phyloP scores from a whole-genome alignment of 2,888 invertebrate genomes.

The Lissonota sp. region DNA sequence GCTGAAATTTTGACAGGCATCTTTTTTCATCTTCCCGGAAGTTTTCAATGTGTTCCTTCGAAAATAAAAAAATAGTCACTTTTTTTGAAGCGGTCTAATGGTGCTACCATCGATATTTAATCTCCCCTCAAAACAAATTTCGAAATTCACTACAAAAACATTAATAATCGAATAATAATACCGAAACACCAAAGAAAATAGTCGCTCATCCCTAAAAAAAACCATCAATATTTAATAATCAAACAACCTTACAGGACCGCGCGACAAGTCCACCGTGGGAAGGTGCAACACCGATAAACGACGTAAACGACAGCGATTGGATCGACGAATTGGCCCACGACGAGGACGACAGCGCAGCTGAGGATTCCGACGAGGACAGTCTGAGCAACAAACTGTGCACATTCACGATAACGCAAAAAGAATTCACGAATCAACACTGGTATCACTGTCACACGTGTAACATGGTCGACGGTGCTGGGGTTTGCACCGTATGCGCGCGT shows the following conservation, averaged over 20 bases:
- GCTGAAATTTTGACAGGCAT: no score
- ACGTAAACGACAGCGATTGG: conserved; percentile 90
- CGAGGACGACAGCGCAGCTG: conserved; percentile 96
- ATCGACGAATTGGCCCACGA: conserved; percentile 93
- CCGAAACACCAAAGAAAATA: no score
- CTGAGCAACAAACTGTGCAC: conserved; percentile 97
- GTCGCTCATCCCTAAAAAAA: no score
- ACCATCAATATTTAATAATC: no score
- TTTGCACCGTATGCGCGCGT: conserved; percentile 98
- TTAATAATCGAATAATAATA: no score
- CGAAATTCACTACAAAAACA: no score
- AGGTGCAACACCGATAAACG: conserved; percentile 85
- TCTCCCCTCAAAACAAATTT: no score
- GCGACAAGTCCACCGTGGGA: conserved; percentile 91
- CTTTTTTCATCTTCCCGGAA: no score
- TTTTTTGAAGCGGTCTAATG: no score
- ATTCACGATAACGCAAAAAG: conserved; percentile 97
- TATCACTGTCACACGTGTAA: conserved; percentile 99
- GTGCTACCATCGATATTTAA: no score
- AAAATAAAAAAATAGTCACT: no score
- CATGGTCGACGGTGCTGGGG: conserved; percentile 99
- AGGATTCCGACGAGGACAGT: conserved; percentile 97
- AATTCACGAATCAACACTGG: conserved; percentile 99
- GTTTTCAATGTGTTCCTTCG: no score
- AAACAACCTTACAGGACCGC: conserved; percentile 77